Base-by-base conservation (phyloP, 2,113 vertebrate genomes). In the Aegithalos caudatus region DNA sequence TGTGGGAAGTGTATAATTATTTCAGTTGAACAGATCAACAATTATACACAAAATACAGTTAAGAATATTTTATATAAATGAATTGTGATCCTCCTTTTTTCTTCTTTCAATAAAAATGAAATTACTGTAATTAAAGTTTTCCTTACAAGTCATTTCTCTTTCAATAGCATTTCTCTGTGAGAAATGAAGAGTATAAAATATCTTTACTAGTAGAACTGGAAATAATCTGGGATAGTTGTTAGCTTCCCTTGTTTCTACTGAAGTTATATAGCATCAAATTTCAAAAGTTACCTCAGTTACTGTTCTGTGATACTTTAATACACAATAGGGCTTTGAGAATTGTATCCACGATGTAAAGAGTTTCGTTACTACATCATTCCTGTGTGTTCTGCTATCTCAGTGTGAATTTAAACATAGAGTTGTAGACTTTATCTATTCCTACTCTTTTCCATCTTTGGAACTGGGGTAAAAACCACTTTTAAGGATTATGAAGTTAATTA, bases 41-140 rank as follows among this genome's bases (percentile, higher is more conserved):
- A 35, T 80, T 92, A 90, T 84, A 53, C 33, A 56, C 53, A 80
- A 79, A 88, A 87, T 91, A 85, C 93, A 92, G 33, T 86, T 40
- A 82, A 66, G 80, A 90, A 56, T 88, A 86, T 90, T 92, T 87
- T 76, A 33, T 81, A 73, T 47, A 93, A 92, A 95, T 72, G 22
- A 89, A 81, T 53, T 54, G 12, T 20, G 50, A 94, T 65, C 29
- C 20, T 92, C 47, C 28, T 80, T 81, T 82, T 73, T 47, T 72
- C n/a, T 31, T 82, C 15, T 44, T 66, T 70, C 10, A 0, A 61
- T 77, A 89, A 81, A 95, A 96, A 91, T 58, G 3, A 96, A 95
- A 81, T 94, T 70, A 66, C 33, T 88, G 27, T 81, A 88, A 94
- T 86, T 91, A 86, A 95, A 92, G 4, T 74, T 84, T 88, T 91